These are phyloP conservation scores for Idaea straminata DNA, from an alignment of 2,888 invertebrate species.

Conservation along the genomic window DNA sequence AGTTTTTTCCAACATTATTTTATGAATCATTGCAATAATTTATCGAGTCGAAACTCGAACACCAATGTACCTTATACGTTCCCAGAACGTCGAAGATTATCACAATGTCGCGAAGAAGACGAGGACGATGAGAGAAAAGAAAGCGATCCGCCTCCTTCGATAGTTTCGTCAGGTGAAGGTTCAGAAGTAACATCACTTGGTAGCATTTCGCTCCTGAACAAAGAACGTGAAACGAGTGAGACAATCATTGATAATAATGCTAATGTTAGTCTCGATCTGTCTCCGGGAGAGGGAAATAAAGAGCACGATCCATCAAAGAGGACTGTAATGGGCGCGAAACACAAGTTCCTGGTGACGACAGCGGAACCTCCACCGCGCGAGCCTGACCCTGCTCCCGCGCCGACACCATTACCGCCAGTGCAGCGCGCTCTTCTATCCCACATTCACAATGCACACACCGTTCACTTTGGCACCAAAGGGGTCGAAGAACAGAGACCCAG, in stretches of 20 bases:
- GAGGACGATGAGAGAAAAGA: slow-evolving; percentile 84
- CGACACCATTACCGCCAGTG: slow-evolving; percentile 59
- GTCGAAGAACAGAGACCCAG: slow-evolving; percentile 79
- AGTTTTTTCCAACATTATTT: slow-evolving; percentile 87
- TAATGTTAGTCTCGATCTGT: slow-evolving; percentile 25
- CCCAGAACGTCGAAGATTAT: slow-evolving; percentile 83
- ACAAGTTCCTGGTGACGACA: slow-evolving; percentile 69
- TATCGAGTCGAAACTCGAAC: slow-evolving; percentile 81
- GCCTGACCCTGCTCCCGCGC: slow-evolving; percentile 46
- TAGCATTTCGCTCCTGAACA: slow-evolving; percentile 30
- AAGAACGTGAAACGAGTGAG: slow-evolving; percentile 30
- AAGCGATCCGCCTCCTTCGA: slow-evolving; percentile 36
- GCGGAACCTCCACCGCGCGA: slow-evolving; percentile 43
- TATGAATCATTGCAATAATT: slow-evolving; percentile 85
- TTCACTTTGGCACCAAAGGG: slow-evolving; percentile 84
- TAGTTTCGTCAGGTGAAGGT: slow-evolving; percentile 33
- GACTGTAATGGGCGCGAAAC: slow-evolving; percentile 66
- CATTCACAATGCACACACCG: slow-evolving; percentile 82
- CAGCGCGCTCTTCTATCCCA: slow-evolving; percentile 72
- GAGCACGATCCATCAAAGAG: slow-evolving; percentile 59
- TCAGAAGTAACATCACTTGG: slow-evolving; percentile 35
- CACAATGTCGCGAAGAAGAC: slow-evolving; percentile 92
- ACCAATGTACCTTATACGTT: slow-evolving; percentile 72
- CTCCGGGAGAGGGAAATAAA: slow-evolving; percentile 35
- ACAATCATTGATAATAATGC: slow-evolving; percentile 32